These are phyloP conservation scores for Tinea semifulvella DNA, from an alignment of 2,888 invertebrate genomes.

Conservation along the genomic window DNA sequence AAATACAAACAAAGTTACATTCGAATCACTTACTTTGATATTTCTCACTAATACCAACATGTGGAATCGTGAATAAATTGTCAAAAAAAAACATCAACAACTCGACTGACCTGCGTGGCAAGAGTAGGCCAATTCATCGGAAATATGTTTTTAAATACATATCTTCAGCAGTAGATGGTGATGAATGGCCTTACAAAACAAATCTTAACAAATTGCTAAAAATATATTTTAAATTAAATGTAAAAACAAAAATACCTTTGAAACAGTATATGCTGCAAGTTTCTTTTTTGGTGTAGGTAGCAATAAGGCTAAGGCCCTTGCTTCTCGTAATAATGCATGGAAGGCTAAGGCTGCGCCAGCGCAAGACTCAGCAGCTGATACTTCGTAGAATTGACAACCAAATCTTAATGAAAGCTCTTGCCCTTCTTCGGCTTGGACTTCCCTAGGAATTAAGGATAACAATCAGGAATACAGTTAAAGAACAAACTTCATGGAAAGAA, in stretches of 20 bases:
- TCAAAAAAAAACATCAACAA: too few species aligned
- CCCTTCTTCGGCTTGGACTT: slow-evolving; percentile 81
- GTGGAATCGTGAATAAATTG: too few species aligned
- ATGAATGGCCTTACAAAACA: too few species aligned
- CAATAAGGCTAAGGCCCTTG: slow-evolving; percentile 77
- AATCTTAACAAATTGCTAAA: not conserved
- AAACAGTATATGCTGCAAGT: slow-evolving; percentile 79
- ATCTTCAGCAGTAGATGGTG: too few species aligned
- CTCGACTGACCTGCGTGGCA: too few species aligned
- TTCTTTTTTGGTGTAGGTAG: slow-evolving; percentile 75
- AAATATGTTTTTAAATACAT: too few species aligned
- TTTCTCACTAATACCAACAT: too few species aligned
- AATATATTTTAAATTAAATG: not conserved
- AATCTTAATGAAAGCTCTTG: slow-evolving; percentile 80
- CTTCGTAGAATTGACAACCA: slow-evolving; percentile 86
- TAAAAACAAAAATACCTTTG: slow-evolving; percentile 62
- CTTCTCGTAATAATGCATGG: slow-evolving; percentile 77
- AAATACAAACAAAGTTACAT: too few species aligned
- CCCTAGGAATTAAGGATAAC: slow-evolving; percentile 55
- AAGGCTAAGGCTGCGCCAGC: slow-evolving; percentile 84
- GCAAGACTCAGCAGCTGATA: slow-evolving; percentile 83
- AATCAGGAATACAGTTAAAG: not conserved
- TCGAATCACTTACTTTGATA: too few species aligned
- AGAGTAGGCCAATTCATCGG: too few species aligned
- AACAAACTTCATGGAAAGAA: too few species aligned